phyloP scores from a whole-genome alignment of 2,797 vertebrate species.

The Chromis chromis region DNA sequence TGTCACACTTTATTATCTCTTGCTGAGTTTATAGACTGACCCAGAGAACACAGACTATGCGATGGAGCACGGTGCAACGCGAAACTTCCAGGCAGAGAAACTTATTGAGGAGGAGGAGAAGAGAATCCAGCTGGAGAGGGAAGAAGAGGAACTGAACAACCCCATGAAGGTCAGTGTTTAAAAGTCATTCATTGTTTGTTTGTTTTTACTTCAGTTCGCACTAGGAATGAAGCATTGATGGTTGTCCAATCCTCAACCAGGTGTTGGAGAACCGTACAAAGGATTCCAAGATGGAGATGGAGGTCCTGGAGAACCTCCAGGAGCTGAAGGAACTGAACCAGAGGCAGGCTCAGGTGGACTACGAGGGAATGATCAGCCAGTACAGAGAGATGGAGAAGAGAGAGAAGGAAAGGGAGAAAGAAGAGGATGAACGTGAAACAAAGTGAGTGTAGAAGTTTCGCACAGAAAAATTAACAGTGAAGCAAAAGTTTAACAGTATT shows the following conservation, averaged over 20 bases:
- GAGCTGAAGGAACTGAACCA: slow-evolving; percentile 98
- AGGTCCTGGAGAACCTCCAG: slow-evolving; percentile 96
- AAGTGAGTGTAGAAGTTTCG: slow-evolving; percentile 81
- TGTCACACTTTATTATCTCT: neutral
- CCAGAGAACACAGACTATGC: slow-evolving; percentile 97
- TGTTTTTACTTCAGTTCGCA: neutral
- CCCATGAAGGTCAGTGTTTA: slow-evolving; percentile 92
- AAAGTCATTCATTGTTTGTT: neutral
- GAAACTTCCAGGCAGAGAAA: slow-evolving; percentile 98
- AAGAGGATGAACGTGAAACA: slow-evolving; percentile 92
- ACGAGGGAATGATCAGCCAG: slow-evolving; percentile 92
- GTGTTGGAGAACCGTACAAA: slow-evolving; percentile 97
- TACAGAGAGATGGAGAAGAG: slow-evolving; percentile 89
- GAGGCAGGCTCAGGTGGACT: slow-evolving; percentile 94
- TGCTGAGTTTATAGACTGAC: slow-evolving; percentile 86
- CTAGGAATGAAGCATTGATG: neutral
- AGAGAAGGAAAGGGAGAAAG: slow-evolving; percentile 84
- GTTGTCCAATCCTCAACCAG: slow-evolving; percentile 68
- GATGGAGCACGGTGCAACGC: slow-evolving; percentile 94
- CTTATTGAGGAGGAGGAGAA: slow-evolving; percentile 96
- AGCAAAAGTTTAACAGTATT: neutral
- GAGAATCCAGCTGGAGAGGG: slow-evolving; percentile 90
- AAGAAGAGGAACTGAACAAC: slow-evolving; percentile 97
- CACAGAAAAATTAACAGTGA: neutral
- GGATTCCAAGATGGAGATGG: slow-evolving; percentile 98